Conservation (phyloP, 1,140 invertebrate species). For the Danaus melanippus region DNA sequence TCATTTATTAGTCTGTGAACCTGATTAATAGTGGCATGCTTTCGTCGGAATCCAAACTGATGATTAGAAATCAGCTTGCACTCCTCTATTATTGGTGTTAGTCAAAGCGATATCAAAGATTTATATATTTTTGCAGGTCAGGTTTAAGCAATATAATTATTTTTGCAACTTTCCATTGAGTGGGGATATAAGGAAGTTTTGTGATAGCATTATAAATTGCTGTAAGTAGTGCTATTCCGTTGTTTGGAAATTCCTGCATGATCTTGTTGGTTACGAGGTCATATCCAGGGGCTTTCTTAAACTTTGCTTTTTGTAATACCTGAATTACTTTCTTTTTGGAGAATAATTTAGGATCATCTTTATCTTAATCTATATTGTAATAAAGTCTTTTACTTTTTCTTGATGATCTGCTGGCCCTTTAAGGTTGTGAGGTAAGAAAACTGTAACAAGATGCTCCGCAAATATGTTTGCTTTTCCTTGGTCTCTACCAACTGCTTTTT, state of each 20-base stretch:
- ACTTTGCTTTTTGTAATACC: background rate
- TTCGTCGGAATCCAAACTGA: conserved; percentile 11
- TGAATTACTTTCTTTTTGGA: too few species aligned
- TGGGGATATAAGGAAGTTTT: background rate
- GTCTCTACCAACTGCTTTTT: conserved; percentile 1
- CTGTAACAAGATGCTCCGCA: conserved; percentile 2
- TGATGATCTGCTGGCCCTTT: conserved; percentile 3
- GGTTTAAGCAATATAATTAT: background rate
- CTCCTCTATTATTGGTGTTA: too few species aligned
- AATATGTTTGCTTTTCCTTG: conserved; percentile 2
- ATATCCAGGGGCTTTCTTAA: conserved; percentile 17
- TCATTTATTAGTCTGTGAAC: conserved; percentile 5
- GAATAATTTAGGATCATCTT: too few species aligned
- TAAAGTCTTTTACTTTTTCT: background rate
- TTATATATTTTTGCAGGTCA: too few species aligned
- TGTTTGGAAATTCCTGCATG: too few species aligned
- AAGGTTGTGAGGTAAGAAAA: conserved; percentile 6
- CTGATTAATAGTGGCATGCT: conserved; percentile 12
- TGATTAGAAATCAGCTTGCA: too few species aligned
- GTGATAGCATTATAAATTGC: conserved; percentile 14
- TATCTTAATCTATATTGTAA: too few species aligned
- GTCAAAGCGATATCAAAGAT: too few species aligned
- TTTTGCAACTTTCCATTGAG: too few species aligned
- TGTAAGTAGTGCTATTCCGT: conserved; percentile 5
- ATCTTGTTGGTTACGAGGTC: too few species aligned